Conservation (phyloP, 2,888 invertebrate species). For the Cryptus viduatorius region DNA sequence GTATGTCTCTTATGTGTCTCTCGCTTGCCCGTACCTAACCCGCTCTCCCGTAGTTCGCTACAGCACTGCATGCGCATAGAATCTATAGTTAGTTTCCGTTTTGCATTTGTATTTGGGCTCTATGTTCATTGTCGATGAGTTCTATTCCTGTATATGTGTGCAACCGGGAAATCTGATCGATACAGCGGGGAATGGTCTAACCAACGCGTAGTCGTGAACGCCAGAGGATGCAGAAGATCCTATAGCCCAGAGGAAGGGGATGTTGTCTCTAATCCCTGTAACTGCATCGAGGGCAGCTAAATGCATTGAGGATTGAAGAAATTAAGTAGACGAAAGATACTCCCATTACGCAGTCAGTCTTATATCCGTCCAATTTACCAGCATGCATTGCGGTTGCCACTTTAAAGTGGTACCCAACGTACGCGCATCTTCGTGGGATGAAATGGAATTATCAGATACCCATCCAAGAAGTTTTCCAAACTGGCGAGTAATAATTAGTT, state of each 20-base stretch:
- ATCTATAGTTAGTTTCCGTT: constrained; percentile 20
- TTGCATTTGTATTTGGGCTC: constrained; percentile 11
- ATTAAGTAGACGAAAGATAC: neutral
- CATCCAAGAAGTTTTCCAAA: constrained; percentile 8
- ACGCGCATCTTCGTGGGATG: neutral
- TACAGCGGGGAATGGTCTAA: constrained; percentile 16
- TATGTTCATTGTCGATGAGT: constrained; percentile 4
- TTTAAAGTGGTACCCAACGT: neutral
- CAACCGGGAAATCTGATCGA: constrained; percentile 32
- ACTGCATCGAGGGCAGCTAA: neutral
- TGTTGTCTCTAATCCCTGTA: constrained; percentile 13
- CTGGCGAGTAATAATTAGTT: constrained; percentile 36
- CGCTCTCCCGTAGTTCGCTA: constrained; percentile 11
- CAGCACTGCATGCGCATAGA: neutral
- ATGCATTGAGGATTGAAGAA: neutral
- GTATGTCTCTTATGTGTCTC: constrained; percentile 57
- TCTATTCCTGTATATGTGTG: neutral
- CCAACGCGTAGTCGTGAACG: constrained; percentile 1
- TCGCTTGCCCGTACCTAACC: constrained; percentile 16
- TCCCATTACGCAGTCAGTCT: neutral
- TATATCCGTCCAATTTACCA: neutral
- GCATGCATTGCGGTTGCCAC: neutral
- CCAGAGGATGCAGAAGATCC: constrained; percentile 1
- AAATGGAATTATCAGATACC: constrained; percentile 13
- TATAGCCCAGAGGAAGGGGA: neutral